Base-by-base conservation (phyloP, 1,140 invertebrate species). In the Magallana ariakensis region DNA sequence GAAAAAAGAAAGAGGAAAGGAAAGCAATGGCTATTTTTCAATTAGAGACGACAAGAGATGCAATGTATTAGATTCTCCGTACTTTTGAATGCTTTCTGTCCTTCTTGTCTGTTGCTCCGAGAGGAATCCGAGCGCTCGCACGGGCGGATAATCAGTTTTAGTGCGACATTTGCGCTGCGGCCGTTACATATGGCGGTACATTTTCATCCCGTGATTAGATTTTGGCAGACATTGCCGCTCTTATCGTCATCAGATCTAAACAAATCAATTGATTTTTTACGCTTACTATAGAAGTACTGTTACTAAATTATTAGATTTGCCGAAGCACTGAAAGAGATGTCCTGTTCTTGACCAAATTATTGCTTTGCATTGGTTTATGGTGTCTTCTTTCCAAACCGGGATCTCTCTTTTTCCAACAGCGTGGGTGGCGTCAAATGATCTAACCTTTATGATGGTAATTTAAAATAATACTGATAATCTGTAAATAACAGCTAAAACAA, bases 201-300 rank as follows among this genome's bases (percentile, higher is more conserved):
- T 75, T 75, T 75, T 33, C 33, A 75, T 75, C 66, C 22, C 26
- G 22, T 75, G 66, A 75, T 75, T 75, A 75, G 66, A 75, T 75
- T 75, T 75, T 22, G 66, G 22, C 66, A 75, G 66, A 75, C 66
- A 75, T 75, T 22, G 22, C 22, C 33, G 66, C 66, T 75, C 66
- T 75, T 75, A 75, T 75, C 66, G 66, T 75, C 22, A 75, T 75
- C 33, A 19, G 66, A 75, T 75, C 66, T 75, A 75, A 75, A 75
- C 66, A 75, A 75, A 75, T 75, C 66, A 75, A 75, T 75, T 75
- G 66, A 22, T 75, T 75, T 60, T 75, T 75, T 75, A 75, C 66
- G 66, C 66, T 75, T 75, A 75, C 66, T 26, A 26, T 26, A 75
- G 66, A 75, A 75, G 66, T 75, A 75, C 62, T 70, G 66, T 75